phyloP scores from a whole-genome alignment of 2,888 invertebrate genomes.

The Liopterus haemorrhoidalis region DNA sequence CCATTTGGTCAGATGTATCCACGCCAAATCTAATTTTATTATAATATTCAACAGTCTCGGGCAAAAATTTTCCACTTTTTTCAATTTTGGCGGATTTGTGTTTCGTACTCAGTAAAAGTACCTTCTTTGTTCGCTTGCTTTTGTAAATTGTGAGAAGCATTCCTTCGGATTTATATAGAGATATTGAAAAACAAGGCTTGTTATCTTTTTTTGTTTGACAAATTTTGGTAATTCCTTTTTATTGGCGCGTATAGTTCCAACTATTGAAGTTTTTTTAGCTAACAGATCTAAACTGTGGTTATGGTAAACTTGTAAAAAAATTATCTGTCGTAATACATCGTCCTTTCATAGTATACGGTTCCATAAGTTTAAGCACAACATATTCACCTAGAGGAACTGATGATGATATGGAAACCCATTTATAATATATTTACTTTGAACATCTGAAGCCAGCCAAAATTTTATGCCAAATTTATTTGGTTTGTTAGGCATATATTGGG shows the following conservation, averaged over 20 bases:
- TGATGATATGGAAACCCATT: conserved; percentile 33
- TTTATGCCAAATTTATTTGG: conserved; percentile 37
- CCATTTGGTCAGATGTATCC: too few relatives aligned
- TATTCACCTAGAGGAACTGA: conserved; percentile 29
- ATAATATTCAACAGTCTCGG: conserved; percentile 29
- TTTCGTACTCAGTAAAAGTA: conserved; percentile 20
- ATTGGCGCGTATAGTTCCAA: conserved; percentile 31
- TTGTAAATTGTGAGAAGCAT: conserved; percentile 23
- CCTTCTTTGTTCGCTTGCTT: conserved; percentile 19
- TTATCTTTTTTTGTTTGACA: conserved; percentile 26
- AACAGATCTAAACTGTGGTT: conserved; percentile 28
- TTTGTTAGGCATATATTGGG: conserved; percentile 37
- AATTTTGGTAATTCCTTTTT: conserved; percentile 27
- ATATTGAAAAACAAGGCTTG: conserved; percentile 29
- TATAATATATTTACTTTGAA: conserved; percentile 29
- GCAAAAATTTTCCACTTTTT: conserved; percentile 19
- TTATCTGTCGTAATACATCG: conserved; percentile 33
- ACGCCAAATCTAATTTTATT: conserved; percentile 28
- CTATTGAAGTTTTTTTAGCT: conserved; percentile 32
- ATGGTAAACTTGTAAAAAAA: conserved; percentile 32
- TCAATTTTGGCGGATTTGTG: conserved; percentile 17
- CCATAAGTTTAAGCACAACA: conserved; percentile 33
- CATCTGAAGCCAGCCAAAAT: conserved; percentile 35
- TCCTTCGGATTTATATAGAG: conserved; percentile 21
- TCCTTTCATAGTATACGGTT: conserved; percentile 29